Base-by-base conservation (phyloP, 2,888 invertebrate genomes). In the Slavum lentiscoides region DNA sequence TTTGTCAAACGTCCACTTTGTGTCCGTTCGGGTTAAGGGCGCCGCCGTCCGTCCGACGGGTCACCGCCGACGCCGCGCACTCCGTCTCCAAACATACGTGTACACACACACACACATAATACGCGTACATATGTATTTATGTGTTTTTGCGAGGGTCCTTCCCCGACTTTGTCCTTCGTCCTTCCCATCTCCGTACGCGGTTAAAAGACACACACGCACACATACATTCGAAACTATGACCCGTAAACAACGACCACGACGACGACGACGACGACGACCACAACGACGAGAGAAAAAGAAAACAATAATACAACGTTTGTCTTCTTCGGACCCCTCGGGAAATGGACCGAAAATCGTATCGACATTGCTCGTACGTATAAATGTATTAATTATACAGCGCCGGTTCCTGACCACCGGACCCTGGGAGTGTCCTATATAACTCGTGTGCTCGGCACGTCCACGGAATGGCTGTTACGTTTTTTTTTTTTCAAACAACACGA, bases 11-110 rank as follows among this genome's bases (percentile, higher is more conserved):
- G 80, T 72, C 70, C 70, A 80, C 80, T 80, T 80, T 80, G 72
- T 23, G 80, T 72, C 80, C 80, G 72, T 80, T 80, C 80, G 80
- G 80, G 80, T 80, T 80, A 80, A 72, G 80, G 80, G 72, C 80
- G 80, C 80, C 80, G 80, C 80, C 77, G 61, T 77, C 69, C 72
- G 72, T 43, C 55, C 64, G 72, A n/a, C 55, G 23, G 69, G 69
- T 70, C 61, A 39, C 62, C 62, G 30, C 61, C 68, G 43, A 43
- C 61, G 49, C 37, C 59, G 19, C 19, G 75, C 19, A 59, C 49
- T 49, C 61, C 11, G 43, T 23, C 67, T 43, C 75, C 61, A 6
- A 43, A 69, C 76, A 68, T 61, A 39, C 49, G 49, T 23, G 0
- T 8, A 43, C 19, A 7, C 19, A 37, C 30, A 15, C 2, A 19